Evolutionary conservation across 2,888 invertebrate genomes (phyloP).

Genomic region (Eupithecia tripunctaria): DNA sequence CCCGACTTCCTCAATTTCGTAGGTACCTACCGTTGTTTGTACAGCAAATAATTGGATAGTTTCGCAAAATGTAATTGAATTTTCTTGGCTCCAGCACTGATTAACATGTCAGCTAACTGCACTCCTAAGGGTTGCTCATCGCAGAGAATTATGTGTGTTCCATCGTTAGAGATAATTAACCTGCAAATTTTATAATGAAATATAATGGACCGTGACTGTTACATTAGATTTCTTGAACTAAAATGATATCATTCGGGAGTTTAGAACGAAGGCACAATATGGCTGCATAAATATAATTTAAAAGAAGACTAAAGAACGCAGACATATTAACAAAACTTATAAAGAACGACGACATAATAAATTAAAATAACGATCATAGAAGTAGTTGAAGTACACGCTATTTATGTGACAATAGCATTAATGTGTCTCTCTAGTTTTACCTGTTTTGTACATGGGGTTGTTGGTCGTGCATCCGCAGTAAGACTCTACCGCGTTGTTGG

Average conservation of each 20-base stretch:
- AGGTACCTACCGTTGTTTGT: slow-evolving; percentile 45
- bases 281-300: no score
- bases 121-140: slow-evolving; percentile 52
- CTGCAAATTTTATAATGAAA: slow-evolving; percentile 42
- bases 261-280: no score
- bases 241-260: no score
- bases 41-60: slow-evolving; percentile 35
- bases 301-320: no score
- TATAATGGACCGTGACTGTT: no score
- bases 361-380: not conserved
- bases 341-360: not conserved
- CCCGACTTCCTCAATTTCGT: not conserved
- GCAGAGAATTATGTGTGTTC: slow-evolving; percentile 53
- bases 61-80: slow-evolving; percentile 48
- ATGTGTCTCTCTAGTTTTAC: slow-evolving; percentile 29
- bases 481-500: slow-evolving; percentile 61
- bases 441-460: slow-evolving; percentile 38
- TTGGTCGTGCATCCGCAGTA: slow-evolving; percentile 51
- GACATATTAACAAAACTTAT: no score
- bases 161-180: slow-evolving; percentile 47
- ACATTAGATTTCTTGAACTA: no score
- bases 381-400: no score
- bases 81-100: slow-evolving; percentile 57
- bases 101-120: slow-evolving; percentile 54
- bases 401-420: not conserved